Percentiles rank a stretch among this genome's conserved stretches.
Evolutionary conservation across 2,113 vertebrate genomes (phyloP).

Genomic region (Empidonax alnorum): DNA sequence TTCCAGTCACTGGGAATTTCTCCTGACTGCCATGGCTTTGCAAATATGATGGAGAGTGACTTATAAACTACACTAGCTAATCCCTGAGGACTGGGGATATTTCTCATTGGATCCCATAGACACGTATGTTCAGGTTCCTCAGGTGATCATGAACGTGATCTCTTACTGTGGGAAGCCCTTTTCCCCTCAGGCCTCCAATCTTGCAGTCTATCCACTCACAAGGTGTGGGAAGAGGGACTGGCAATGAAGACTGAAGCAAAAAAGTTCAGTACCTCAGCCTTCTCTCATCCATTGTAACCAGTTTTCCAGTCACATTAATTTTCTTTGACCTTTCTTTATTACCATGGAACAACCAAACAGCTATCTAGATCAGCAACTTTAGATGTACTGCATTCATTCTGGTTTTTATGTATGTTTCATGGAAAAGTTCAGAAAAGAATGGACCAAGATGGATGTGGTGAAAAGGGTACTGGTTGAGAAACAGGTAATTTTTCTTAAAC

Average conservation of each 20-base stretch:
- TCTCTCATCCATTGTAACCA: not conserved
- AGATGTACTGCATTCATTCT: not conserved
- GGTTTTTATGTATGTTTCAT: not conserved
- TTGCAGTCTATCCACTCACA: not conserved
- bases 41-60: not conserved
- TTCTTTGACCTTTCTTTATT: not conserved
- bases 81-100: not conserved
- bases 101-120: not conserved
- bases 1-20: not conserved
- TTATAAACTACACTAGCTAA: too few relatives aligned
- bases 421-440: not conserved
- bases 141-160: not conserved
- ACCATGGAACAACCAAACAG: not conserved
- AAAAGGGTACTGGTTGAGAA: not conserved
- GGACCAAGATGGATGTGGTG: not conserved
- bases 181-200: not conserved
- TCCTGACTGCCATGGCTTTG: not conserved
- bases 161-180: not conserved
- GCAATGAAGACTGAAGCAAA: not conserved
- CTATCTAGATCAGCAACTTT: not conserved
- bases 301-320: rapidly evolving
- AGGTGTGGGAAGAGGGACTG: not conserved
- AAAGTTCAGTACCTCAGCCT: not conserved
- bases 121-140: not conserved
- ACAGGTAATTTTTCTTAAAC: not conserved